phyloP scores from a whole-genome alignment of 2,113 vertebrate genomes.

The Oreamnos americanus region DNA sequence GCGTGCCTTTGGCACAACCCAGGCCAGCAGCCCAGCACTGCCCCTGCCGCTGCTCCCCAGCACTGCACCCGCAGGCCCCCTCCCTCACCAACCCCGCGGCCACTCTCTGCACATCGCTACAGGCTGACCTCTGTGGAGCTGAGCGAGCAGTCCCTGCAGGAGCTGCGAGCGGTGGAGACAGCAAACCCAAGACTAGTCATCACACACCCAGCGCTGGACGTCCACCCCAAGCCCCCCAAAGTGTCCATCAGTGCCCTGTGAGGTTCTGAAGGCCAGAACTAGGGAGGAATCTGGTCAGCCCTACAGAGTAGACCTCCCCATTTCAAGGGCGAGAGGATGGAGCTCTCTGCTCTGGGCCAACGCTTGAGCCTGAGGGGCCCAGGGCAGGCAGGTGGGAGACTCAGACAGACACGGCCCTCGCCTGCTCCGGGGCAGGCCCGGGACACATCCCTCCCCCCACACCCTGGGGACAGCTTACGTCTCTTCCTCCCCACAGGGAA shows the following conservation, averaged over 20 bases:
- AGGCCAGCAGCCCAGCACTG: not conserved
- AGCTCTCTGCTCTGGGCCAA: not conserved
- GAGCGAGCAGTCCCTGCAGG: not conserved
- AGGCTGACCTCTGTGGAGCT: slow-evolving; percentile 55
- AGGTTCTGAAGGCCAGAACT: not conserved
- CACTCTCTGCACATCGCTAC: not conserved
- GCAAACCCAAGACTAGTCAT: slow-evolving; percentile 23
- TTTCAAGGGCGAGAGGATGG: not conserved
- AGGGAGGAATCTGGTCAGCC: not conserved
- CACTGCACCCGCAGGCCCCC: not conserved
- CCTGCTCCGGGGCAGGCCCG: not conserved
- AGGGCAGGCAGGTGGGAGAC: not conserved
- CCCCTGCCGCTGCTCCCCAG: accelerated
- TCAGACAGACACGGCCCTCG: not conserved
- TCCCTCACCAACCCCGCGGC: accelerated
- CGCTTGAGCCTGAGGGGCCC: not conserved
- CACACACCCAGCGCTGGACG: not conserved
- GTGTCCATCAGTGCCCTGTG: not conserved
- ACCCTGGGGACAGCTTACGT: not conserved
- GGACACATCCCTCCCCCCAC: too few relatives aligned
- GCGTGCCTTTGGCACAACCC: not conserved
- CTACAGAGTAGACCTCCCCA: not conserved
- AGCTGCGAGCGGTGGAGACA: not conserved
- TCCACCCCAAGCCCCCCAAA: accelerated
- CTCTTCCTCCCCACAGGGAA: not conserved